phyloP scores from a whole-genome alignment of 2,113 vertebrate genomes.

The Leucopsar rothschildi region DNA sequence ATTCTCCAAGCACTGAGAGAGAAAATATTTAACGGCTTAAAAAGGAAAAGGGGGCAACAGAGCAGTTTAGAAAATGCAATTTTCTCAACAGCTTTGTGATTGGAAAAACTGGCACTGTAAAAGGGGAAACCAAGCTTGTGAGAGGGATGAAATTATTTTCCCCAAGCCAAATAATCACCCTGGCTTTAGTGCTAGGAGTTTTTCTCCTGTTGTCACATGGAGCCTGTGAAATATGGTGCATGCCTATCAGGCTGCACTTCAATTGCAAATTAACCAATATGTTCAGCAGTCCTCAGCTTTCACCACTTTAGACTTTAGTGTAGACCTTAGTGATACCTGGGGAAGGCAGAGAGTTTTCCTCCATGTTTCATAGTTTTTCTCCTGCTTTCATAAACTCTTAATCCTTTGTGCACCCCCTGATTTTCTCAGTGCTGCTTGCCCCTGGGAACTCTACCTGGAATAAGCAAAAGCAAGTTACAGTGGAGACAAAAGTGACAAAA shows the following conservation, averaged over 20 bases:
- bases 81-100: neutral
- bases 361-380: neutral
- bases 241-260: neutral
- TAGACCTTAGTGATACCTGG: neutral
- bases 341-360: neutral
- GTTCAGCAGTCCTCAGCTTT: neutral
- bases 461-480: neutral
- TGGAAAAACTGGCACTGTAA: neutral
- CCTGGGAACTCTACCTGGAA: neutral
- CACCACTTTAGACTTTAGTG: neutral
- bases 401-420: accelerated
- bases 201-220: neutral
- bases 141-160: neutral
- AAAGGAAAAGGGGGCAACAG: neutral
- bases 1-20: neutral
- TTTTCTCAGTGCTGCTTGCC: neutral
- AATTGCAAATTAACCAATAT: neutral
- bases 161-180: neutral
- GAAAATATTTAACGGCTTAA: neutral
- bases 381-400: neutral
- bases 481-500: neutral
- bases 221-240: accelerated
- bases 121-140: neutral
- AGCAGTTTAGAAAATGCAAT: neutral
- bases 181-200: neutral